A percentile compares a stretch with the other conserved stretches of the same genome.
Conservation (phyloP, 37 sponge, comb jelly and placozoan species). For the Cliona cf. orientalis region DNA sequence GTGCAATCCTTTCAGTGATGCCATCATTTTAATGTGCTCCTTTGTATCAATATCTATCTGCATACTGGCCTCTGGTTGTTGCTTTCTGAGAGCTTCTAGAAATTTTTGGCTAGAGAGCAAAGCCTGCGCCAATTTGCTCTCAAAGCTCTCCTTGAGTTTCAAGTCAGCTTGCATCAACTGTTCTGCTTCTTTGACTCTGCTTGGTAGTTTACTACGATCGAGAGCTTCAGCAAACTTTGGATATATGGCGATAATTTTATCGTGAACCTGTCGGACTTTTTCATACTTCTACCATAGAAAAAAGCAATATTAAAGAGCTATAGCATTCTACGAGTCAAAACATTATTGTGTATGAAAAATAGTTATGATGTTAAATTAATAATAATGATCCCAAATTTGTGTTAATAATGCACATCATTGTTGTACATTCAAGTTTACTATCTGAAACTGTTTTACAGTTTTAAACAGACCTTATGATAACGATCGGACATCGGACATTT, state of each 20-base stretch:
- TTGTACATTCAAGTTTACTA: too few species aligned
- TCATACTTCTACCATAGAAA: slow-evolving; percentile 44
- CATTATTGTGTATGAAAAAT: too few species aligned
- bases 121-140: slow-evolving; percentile 46
- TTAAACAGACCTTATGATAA: too few species aligned
- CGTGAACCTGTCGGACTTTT: slow-evolving; percentile 13
- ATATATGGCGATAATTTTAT: background rate
- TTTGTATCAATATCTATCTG: background rate
- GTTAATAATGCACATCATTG: too few species aligned
- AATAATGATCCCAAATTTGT: too few species aligned
- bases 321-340: too few species aligned
- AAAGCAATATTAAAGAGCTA: too few species aligned
- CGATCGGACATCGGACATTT: too few species aligned
- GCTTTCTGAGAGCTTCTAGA: slow-evolving; percentile 2
- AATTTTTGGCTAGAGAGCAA: slow-evolving; percentile 41
- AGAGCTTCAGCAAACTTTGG: slow-evolving; percentile 35
- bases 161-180: slow-evolving; percentile 55
- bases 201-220: slow-evolving; percentile 10
- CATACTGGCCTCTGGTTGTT: background rate
- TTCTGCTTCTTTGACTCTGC: slow-evolving; percentile 69
- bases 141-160: slow-evolving; percentile 65
- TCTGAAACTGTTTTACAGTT: too few species aligned
- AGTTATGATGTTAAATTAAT: too few species aligned
- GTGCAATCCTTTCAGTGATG: slow-evolving; percentile 16
- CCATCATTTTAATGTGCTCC: slow-evolving; percentile 50